Evolutionary conservation across 2,797 vertebrate genomes (phyloP).

Genomic region (Anguilla pacifica): DNA sequence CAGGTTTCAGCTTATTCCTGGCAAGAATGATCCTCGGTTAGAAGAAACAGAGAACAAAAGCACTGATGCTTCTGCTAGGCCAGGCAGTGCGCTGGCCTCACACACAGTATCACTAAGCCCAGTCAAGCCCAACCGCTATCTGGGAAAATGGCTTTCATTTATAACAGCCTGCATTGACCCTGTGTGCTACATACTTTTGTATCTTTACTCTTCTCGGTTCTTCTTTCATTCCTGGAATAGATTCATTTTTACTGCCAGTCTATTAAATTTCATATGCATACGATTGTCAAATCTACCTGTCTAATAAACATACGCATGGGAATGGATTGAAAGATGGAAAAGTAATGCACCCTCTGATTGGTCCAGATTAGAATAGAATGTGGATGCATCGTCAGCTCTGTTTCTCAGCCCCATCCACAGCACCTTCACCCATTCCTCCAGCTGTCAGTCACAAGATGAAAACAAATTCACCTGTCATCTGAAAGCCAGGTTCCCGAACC

Average conservation of each 20-base stretch:
- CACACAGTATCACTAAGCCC: conserved; percentile 35
- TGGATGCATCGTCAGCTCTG: background rate
- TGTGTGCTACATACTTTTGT: background rate
- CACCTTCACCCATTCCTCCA: conserved; percentile 75
- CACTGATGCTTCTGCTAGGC: background rate
- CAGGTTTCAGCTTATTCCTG: background rate
- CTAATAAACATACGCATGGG: background rate
- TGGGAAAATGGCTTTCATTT: background rate
- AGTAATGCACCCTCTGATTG: background rate
- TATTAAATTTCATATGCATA: background rate
- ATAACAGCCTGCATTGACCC: background rate
- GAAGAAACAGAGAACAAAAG: background rate
- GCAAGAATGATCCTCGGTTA: background rate
- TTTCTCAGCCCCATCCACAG: conserved; percentile 72
- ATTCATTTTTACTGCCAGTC: background rate
- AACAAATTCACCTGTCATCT: conserved; percentile 78
- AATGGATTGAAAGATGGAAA: background rate
- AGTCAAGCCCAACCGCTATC: conserved; percentile 43
- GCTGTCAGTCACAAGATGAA: conserved; percentile 74
- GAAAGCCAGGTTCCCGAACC: conserved; percentile 54
- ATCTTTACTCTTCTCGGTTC: background rate
- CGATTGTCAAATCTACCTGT: background rate
- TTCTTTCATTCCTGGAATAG: background rate
- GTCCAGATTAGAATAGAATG: background rate
- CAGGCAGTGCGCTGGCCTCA: background rate